These are phyloP conservation scores for Remorina albescens DNA, from an alignment of 2,797 vertebrate genomes.

Conservation along the genomic window DNA sequence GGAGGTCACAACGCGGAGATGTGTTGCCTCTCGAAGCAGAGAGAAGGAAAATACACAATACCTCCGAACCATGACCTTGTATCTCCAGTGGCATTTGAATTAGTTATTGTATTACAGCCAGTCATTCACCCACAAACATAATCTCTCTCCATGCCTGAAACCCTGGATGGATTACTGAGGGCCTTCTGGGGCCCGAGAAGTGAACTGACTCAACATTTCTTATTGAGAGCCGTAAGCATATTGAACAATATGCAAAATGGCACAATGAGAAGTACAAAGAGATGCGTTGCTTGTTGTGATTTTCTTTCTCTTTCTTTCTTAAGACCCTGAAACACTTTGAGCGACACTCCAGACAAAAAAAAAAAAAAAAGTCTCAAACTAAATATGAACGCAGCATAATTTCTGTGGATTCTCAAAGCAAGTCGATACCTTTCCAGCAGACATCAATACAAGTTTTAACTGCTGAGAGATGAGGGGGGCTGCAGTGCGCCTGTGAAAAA, in stretches of 20 bases:
- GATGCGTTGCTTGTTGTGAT: background rate
- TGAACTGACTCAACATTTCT: background rate
- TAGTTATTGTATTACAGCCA: slow-evolving; percentile 24
- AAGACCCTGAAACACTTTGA: background rate
- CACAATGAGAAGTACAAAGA: background rate
- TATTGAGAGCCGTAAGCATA: background rate
- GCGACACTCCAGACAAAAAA: background rate
- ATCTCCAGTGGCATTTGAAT: slow-evolving; percentile 20
- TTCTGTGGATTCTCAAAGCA: background rate
- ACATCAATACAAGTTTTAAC: slow-evolving; percentile 14
- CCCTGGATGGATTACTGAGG: background rate
- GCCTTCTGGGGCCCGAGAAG: background rate
- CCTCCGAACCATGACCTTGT: slow-evolving; percentile 40
- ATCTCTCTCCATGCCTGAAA: slow-evolving; percentile 17
- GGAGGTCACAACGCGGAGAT: slow-evolving; percentile 37
- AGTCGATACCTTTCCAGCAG: slow-evolving; percentile 1
- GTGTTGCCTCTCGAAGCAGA: slow-evolving; percentile 41
- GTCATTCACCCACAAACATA: slow-evolving; percentile 19
- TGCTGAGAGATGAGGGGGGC: background rate
- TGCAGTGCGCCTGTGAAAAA: background rate
- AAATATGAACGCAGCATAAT: background rate
- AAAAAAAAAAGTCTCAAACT: background rate
- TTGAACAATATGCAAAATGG: background rate
- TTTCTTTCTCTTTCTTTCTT: slow-evolving; percentile 1
- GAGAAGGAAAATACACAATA: slow-evolving; percentile 26